Conservation (phyloP, 2,888 invertebrate genomes). For the Drosophila monieri region DNA sequence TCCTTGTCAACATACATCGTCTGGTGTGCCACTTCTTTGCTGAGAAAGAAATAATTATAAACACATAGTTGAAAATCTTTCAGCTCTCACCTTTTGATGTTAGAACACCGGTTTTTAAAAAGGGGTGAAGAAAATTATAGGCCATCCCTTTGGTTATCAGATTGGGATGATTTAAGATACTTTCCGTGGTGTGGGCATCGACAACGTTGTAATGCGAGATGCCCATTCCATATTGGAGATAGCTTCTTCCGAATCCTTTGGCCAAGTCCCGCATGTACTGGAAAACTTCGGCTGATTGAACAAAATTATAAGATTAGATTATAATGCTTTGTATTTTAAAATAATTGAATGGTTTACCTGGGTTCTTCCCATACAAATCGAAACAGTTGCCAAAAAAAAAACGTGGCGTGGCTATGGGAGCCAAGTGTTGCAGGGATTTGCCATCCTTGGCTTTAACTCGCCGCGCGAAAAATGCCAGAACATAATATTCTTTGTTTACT, state of each 20-base stretch:
- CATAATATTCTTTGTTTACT: conserved; percentile 58
- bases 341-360: conserved; percentile 24
- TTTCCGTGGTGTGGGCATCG: conserved; percentile 66
- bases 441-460: conserved; percentile 74
- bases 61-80: no score
- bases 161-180: conserved; percentile 64
- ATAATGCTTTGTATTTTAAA: background rate
- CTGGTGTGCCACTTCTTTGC: conserved; percentile 77
- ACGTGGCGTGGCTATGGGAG: conserved; percentile 49
- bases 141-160: conserved; percentile 70
- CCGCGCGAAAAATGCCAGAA: conserved; percentile 54
- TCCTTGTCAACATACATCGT: conserved; percentile 59
- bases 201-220: conserved; percentile 61
- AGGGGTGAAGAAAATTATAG: conserved; percentile 72
- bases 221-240: conserved; percentile 59
- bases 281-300: conserved; percentile 58
- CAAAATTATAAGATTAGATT: background rate
- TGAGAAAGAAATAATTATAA: conserved; percentile 3
- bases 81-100: conserved; percentile 56
- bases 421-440: conserved; percentile 55
- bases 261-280: conserved; percentile 35
- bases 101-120: conserved; percentile 68
- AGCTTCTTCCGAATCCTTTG: conserved; percentile 45
- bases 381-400: conserved; percentile 78
- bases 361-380: conserved; percentile 58